These are phyloP conservation scores for Sylvilagus floridanus DNA, from an alignment of 2,797 vertebrate species.

Conservation along the genomic window DNA sequence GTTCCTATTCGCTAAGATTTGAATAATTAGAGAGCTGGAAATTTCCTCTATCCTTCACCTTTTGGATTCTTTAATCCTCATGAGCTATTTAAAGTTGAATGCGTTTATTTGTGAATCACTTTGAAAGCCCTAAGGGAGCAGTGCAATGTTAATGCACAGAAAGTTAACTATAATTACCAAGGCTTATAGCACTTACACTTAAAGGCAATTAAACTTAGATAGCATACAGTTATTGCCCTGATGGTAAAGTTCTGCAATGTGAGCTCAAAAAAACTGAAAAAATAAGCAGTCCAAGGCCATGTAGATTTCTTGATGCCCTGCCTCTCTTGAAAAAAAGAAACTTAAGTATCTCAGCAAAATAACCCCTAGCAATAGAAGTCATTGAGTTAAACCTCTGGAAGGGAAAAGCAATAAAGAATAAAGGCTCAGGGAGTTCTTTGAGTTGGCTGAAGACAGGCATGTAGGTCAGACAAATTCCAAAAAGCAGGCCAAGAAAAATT, in stretches of 20 bases:
- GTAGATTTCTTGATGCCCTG: background rate
- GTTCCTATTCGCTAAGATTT: conserved; percentile 57
- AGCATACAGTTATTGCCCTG: conserved; percentile 59
- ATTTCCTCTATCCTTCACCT: conserved; percentile 60
- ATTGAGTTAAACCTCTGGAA: conserved; percentile 34
- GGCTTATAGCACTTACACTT: conserved; percentile 73
- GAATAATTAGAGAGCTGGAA: conserved; percentile 50
- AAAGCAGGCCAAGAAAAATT: conserved; percentile 46
- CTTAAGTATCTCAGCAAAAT: conserved; percentile 17
- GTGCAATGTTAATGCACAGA: conserved; percentile 61
- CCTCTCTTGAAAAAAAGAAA: conserved; percentile 53
- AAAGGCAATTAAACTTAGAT: conserved; percentile 77
- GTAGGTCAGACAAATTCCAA: conserved; percentile 45
- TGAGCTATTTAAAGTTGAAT: conserved; percentile 73
- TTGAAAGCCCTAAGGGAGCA: conserved; percentile 59
- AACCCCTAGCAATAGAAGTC: background rate
- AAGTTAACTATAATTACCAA: conserved; percentile 76
- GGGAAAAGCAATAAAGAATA: conserved; percentile 40
- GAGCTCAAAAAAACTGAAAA: conserved; percentile 63
- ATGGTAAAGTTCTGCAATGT: conserved; percentile 44
- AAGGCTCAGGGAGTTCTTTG: conserved; percentile 18
- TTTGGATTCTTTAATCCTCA: conserved; percentile 60
- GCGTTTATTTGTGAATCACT: conserved; percentile 66
- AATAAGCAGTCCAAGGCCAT: conserved; percentile 22
- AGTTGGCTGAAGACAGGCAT: background rate